phyloP scores from a whole-genome alignment of 1,140 invertebrate species.

The Bombus affinis region DNA sequence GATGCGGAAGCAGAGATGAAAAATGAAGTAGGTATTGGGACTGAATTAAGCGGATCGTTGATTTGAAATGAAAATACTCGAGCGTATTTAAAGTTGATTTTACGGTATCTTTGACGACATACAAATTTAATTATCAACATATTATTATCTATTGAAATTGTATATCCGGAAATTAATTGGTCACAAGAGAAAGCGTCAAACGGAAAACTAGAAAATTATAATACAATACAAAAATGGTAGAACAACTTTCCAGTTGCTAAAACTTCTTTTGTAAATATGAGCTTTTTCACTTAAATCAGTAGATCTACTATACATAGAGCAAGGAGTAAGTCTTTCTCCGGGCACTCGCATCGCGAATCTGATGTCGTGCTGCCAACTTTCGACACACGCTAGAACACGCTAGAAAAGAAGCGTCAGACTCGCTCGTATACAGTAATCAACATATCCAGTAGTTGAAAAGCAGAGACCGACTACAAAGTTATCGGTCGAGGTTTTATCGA shows the following conservation, averaged over 20 bases:
- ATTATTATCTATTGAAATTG: background rate
- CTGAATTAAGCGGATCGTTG: background rate
- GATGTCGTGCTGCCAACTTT: slow-evolving; percentile 58
- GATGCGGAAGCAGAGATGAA: background rate
- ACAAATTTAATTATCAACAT: background rate
- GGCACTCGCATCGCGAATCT: background rate
- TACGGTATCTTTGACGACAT: background rate
- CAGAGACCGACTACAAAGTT: slow-evolving; percentile 19
- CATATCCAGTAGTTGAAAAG: slow-evolving; percentile 13
- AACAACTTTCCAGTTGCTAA: no score
- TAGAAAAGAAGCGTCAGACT: background rate
- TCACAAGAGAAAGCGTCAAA: no score
- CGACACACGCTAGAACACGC: slow-evolving; percentile 22
- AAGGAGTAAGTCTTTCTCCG: background rate
- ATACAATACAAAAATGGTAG: no score
- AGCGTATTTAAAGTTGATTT: background rate
- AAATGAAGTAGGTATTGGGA: no score
- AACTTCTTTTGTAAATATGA: no score
- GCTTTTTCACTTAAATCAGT: background rate
- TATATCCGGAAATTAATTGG: no score
- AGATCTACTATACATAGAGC: background rate
- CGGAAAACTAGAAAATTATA: no score
- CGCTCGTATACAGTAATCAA: background rate
- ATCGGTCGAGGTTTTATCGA: slow-evolving; percentile 36
- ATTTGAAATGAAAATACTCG: background rate